Conservation (phyloP, 2,888 invertebrate species). For the Sicus ferrugineus region DNA sequence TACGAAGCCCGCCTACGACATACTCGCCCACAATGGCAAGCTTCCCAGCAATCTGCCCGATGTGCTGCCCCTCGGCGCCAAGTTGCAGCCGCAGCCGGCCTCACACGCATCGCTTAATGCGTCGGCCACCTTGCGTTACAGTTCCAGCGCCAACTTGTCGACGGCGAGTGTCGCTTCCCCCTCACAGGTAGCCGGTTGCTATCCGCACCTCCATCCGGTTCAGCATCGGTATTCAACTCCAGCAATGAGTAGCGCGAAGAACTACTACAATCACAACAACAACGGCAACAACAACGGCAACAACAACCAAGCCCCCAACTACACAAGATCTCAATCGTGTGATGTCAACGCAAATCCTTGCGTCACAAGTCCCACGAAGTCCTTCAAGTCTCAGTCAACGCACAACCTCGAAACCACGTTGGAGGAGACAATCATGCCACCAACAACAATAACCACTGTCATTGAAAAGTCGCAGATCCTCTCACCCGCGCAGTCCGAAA, state of each 20-base stretch:
- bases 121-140: slow-evolving; percentile 54
- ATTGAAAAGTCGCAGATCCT: slow-evolving; percentile 42
- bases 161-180: slow-evolving; percentile 38
- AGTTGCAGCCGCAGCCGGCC: slow-evolving; percentile 57
- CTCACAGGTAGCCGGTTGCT: slow-evolving; percentile 39
- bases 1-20: slow-evolving; percentile 50
- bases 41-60: slow-evolving; percentile 67
- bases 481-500: slow-evolving; percentile 63
- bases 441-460: slow-evolving; percentile 9
- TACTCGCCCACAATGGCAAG: slow-evolving; percentile 50
- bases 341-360: slow-evolving; percentile 49
- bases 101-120: slow-evolving; percentile 51
- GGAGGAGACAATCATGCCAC: slow-evolving; percentile 50
- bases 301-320: slow-evolving; percentile 42
- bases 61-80: slow-evolving; percentile 68
- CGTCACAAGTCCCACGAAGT: slow-evolving; percentile 56
- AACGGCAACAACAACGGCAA: slow-evolving; percentile 41
- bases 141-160: slow-evolving; percentile 59
- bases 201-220: slow-evolving; percentile 47
- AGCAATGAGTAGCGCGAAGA: slow-evolving; percentile 48
- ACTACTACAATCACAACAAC: slow-evolving; percentile 42
- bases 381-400: slow-evolving; percentile 60
- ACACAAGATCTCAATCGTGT: slow-evolving; percentile 61
- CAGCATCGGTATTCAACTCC: slow-evolving; percentile 57
- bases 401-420: slow-evolving; percentile 60